Evolutionary conservation across 2,113 vertebrate genomes (phyloP), one percentile per base, ranked within the genome.

Genomic region (Myotis brandtii): DNA sequence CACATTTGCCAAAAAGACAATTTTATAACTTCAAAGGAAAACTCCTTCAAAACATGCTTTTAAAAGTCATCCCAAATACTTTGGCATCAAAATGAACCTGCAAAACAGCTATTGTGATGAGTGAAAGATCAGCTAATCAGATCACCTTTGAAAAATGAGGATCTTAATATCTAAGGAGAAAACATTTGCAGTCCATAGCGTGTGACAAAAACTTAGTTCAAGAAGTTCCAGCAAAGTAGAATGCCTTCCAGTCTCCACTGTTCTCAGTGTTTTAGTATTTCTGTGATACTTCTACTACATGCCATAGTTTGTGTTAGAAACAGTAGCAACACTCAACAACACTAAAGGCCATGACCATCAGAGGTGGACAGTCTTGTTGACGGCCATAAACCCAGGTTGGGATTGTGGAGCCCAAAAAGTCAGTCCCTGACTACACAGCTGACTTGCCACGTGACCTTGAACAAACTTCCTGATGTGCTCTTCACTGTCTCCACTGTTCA

Each of bases 1-100:
- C 56, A 40, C 77, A 66, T 66, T 80, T 95, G 2, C 54, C 48
- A 82, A 80, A 90, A 69, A 48, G 30, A n/a, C 46, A 86, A 40
- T 88, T 73, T 34, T 54, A 86, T 86, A 81, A 80, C n/a, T 92
- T 84, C 18, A 92, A 92, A 96, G n/a, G 37, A 84, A 59, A 80
- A 32, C 4, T 64, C 40, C 88, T 85, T 89, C 9, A 82, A 96
- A 96, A 88, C 9, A 48, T 32, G 3, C 34, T 88, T 97, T 93
- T 77, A 67, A 90, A 86, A 85, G 18, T 95, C 32, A 86, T 13
- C 25, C 37, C 17, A 79, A 64, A 81, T 62, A 34, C 17, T 83
- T 90, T 85, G 34, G 34, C 50, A 79, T 83, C 54, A 92, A 93
- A 93, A 83, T 6, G 3, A n/a, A 56, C 17, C 59, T 92, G 46